A percentile compares a stretch with the other conserved stretches of the same genome.
Conservation (phyloP, 1,140 invertebrate genomes). For the Cydia strobilella region DNA sequence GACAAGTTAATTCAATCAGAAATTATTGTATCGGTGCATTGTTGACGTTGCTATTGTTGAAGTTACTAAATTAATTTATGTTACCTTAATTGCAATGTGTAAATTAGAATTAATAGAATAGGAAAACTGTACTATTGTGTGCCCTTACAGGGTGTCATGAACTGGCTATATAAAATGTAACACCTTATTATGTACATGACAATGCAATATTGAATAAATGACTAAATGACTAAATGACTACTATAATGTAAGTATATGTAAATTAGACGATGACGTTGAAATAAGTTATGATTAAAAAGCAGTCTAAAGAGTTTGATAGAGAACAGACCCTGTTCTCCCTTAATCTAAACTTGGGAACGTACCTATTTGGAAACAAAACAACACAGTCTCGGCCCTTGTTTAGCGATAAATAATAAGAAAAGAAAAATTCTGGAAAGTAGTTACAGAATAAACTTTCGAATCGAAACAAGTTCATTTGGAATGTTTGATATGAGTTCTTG, state of each 20-base stretch:
- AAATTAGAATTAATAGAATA: too few relatives aligned
- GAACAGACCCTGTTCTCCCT: not conserved
- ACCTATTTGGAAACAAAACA: not conserved
- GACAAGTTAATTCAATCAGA: too few relatives aligned
- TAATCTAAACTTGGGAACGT: not conserved
- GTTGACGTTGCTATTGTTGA: too few relatives aligned
- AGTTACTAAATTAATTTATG: too few relatives aligned
- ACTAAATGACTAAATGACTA: slow-evolving; percentile 20
- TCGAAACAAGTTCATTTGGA: not conserved
- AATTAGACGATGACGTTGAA: slow-evolving; percentile 6
- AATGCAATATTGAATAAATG: too few relatives aligned
- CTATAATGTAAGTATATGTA: slow-evolving; percentile 8
- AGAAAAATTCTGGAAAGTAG: not conserved
- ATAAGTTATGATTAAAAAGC: slow-evolving; percentile 5
- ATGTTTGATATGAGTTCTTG: not conserved
- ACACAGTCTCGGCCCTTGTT: not conserved
- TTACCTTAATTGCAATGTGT: too few relatives aligned
- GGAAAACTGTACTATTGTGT: too few relatives aligned
- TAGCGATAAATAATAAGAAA: not conserved
- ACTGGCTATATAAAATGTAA: too few relatives aligned
- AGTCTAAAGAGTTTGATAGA: slow-evolving; percentile 9
- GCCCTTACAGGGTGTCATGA: too few relatives aligned
- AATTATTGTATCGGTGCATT: too few relatives aligned
- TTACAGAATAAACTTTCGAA: slow-evolving; percentile 7
- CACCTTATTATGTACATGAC: too few relatives aligned